Base-by-base conservation (phyloP, 2,113 vertebrate species). In the Antennarius striatus region DNA sequence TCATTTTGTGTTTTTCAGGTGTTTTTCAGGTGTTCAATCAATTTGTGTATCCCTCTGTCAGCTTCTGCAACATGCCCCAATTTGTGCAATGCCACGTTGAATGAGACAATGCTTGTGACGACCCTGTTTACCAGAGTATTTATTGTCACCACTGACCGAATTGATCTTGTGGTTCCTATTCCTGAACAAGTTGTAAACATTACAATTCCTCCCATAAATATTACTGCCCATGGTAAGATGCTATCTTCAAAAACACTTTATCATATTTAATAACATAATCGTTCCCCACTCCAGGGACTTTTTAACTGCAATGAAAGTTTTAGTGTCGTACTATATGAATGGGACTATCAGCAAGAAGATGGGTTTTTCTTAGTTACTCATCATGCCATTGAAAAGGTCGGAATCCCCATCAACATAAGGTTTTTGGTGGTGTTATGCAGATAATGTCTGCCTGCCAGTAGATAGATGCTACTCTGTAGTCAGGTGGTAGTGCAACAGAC, bases 31-130 rank as follows among this genome's bases (percentile, higher is more conserved):
- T 92, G 91, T 52, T 52, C 29, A 4, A 75, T 92, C 10, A 78
- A 84, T 17, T 72, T 93, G 10, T 93, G 92, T 69, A 67, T 92
- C 11, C 0, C 88, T 63, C 87, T 70, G 10, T 12, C 45, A 22
- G 70, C 83, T 3, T 85, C 87, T 3, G 9, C 43, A 0, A 63
- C 3, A 3, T 93, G 92, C 40, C 79, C 88, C 0, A 22, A 71
- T 5, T 59, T 71, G n/a, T 93, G 92, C 11, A 3, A 3, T 3
- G 0, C 4, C 12, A 0, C 1, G 10, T 4, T 0, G 47, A 3
- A 1, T 0, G 0, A 0, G 0, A 86, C 50, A 0, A 81, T 0
- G 5, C 10, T 3, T 1, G n/a, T 0, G 22, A 22, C 22, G 22
- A 22, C 22, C 22, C 22, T 22, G 22, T 22, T 22, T 22, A 22